Percentiles rank a stretch among this genome's conserved stretches.
Evolutionary conservation across 2,113 vertebrate species (phyloP).

Genomic region (Dryoscopus gambensis): DNA sequence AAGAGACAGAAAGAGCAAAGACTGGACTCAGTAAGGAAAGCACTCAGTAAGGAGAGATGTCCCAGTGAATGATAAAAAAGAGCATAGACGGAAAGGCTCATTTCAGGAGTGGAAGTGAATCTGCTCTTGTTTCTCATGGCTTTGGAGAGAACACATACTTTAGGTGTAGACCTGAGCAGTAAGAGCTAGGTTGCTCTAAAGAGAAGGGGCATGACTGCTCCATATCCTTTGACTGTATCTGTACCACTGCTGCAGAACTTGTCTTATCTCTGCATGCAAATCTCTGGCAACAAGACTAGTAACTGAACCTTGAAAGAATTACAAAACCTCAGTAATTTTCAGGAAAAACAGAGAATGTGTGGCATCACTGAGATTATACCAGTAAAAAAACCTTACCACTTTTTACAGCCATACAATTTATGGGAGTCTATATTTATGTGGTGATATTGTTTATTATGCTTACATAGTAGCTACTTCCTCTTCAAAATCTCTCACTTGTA

Average conservation of each 20-base stretch:
- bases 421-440: neutral
- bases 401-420: neutral
- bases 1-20: neutral
- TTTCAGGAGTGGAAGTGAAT: neutral
- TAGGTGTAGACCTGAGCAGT: neutral
- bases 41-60: neutral
- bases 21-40: neutral
- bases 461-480: neutral
- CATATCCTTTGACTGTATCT: neutral
- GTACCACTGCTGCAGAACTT: neutral
- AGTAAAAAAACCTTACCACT: neutral
- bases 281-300: neutral
- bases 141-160: neutral
- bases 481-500: neutral
- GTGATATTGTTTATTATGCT: neutral
- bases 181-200: neutral
- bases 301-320: neutral
- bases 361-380: neutral
- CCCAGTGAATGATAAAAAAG: neutral
- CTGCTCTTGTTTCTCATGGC: neutral
- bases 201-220: neutral
- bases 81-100: neutral
- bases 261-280: neutral
- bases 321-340: neutral
- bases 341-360: neutral